A percentile compares a stretch with the other conserved stretches of the same genome.
Evolutionary conservation across 2,113 vertebrate genomes (phyloP).

Genomic region (Dryoscopus gambensis): DNA sequence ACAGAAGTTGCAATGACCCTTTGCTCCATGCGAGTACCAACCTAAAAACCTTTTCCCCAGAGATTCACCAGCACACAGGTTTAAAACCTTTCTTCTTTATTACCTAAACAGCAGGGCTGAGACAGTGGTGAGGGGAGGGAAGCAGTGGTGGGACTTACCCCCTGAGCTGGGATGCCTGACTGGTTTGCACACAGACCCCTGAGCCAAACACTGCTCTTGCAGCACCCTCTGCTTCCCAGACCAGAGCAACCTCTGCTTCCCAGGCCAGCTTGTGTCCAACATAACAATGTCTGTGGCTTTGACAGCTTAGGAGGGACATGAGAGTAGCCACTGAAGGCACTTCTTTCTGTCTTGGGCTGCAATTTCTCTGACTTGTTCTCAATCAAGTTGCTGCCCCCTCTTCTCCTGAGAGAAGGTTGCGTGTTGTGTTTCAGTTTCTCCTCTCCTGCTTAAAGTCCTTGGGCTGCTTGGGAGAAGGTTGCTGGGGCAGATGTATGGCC

Average conservation of each 20-base stretch:
- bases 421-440: background rate
- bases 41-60: background rate
- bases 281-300: background rate
- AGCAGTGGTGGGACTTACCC: background rate
- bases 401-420: background rate
- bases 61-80: background rate
- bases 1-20: background rate
- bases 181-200: background rate
- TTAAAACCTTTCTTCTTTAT: slow-evolving; percentile 23
- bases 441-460: background rate
- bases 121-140: background rate
- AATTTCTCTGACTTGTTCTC: background rate
- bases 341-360: background rate
- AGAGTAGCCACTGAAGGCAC: background rate
- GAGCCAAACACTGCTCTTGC: background rate
- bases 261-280: accelerated
- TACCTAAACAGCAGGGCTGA: background rate
- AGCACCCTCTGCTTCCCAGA: background rate
- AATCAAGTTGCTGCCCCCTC: background rate
- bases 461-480: background rate
- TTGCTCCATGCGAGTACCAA: background rate
- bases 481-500: background rate
- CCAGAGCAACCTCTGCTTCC: background rate
- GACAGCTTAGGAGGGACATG: background rate
- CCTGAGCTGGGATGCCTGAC: background rate